Percentiles rank a stretch among this genome's conserved stretches.
These are phyloP conservation scores for Corella eumyota DNA, from an alignment of 23 tunicate genomes.

Conservation along the genomic window DNA sequence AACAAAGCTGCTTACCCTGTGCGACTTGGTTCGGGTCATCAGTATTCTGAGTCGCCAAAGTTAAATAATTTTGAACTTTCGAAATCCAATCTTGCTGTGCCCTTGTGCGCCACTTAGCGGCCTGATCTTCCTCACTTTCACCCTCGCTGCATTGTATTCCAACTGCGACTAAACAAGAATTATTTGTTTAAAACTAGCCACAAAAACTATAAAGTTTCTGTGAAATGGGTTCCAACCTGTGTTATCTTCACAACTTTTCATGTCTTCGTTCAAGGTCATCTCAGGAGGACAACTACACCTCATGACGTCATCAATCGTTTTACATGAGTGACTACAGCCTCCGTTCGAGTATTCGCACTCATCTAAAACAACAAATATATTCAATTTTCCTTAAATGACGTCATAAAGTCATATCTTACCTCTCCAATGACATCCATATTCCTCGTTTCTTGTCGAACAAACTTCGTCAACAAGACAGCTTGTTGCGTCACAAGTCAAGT, in stretches of 20 bases:
- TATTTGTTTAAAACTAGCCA: background rate
- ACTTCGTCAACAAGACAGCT: conserved; percentile 28
- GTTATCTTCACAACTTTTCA: too few species aligned
- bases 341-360: conserved; percentile 56
- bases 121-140: background rate
- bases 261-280: conserved; percentile 14
- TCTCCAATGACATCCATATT: conserved; percentile 61
- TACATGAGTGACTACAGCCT: conserved; percentile 56
- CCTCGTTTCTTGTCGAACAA: conserved; percentile 30
- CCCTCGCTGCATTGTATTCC: conserved; percentile 9
- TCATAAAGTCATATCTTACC: too few species aligned
- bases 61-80: conserved; percentile 10
- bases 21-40: too few species aligned
- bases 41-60: background rate
- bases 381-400: too few species aligned
- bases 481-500: conserved; percentile 13
- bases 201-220: too few species aligned
- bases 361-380: conserved; percentile 13
- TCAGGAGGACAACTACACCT: conserved; percentile 40
- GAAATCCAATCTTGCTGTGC: conserved; percentile 7
- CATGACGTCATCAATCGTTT: conserved; percentile 4
- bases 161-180: background rate
- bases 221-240: too few species aligned
- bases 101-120: conserved; percentile 9
- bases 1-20: too few species aligned